Base-by-base conservation (phyloP, 2,888 invertebrate genomes). In the Xestia xanthographa region DNA sequence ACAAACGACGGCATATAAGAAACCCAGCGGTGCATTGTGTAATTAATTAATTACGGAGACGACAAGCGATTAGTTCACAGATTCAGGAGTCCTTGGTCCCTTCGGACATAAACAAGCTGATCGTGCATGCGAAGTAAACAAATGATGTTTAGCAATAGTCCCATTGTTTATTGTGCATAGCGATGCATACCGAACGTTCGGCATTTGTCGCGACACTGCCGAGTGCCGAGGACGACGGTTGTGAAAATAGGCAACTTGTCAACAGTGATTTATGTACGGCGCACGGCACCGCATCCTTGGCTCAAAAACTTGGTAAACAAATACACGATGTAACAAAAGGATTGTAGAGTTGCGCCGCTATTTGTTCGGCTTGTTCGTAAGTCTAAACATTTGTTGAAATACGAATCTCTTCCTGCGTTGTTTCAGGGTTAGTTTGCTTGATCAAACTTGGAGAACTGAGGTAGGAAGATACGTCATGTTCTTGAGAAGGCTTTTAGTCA, bases 161-260 rank as follows among this genome's bases (percentile, higher is more conserved):
- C 91, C 89, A 94, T 94, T 95, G 94, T 95, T 94, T 93, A 91
- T 90, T 90, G 91, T 92, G 89, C 90, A 89, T 89, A 84, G 83
- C 82, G 75, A 87, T 87, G 87, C 87, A 86, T 81, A 86, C 85
- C 77, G 84, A 86, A 70, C 80, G 80, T 88, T 86, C 86, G 85
- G 85, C 85, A 87, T 89, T 87, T 88, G 79, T 68, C 79, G 81
- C 87, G 86, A 73, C 81, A 86, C 79, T 86, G 79, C 73, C 79
- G 82, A 80, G 80, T 84, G 79, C 85, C 86, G 89, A 88, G 87
- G 87, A 90, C 90, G 86, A 89, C 88, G 87, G 86, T 91, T 92
- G 91, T 90, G 92, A 90, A 93, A 92, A 91, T 89, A 88, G 89
- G 87, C 86, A 90, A 89, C 85, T 88, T 89, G 89, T 91, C 91